phyloP scores from a whole-genome alignment of 2,113 vertebrate genomes.

The Nematolebias whitei region DNA sequence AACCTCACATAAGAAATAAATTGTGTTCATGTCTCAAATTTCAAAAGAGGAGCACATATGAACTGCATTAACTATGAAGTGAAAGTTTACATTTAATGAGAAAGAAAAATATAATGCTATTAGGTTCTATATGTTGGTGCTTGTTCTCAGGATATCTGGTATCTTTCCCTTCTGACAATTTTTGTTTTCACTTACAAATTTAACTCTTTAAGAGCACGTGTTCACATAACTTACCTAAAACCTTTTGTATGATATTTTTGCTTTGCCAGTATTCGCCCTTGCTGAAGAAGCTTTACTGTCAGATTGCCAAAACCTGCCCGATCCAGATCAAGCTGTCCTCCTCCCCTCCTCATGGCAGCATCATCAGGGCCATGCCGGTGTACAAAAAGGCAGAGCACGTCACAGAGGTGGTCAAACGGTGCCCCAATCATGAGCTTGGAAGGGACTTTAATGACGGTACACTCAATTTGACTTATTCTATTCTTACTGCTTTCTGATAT shows the following conservation, averaged over 20 bases:
- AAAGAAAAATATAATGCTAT: not conserved
- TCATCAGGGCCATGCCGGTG: slow-evolving; percentile 94
- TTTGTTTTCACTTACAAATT: not conserved
- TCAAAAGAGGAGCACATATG: not conserved
- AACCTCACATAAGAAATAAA: too few relatives aligned
- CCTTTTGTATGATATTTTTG: not conserved
- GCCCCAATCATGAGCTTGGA: slow-evolving; percentile 96
- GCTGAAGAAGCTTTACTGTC: slow-evolving; percentile 98
- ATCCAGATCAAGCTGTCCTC: slow-evolving; percentile 95
- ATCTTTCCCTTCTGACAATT: not conserved
- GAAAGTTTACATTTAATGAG: not conserved
- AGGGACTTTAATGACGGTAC: slow-evolving; percentile 95
- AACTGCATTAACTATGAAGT: not conserved
- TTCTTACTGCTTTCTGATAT: not conserved
- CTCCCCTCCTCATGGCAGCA: slow-evolving; percentile 87
- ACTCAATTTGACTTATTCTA: not conserved
- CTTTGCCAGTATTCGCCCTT: slow-evolving; percentile 89
- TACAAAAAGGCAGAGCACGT: slow-evolving; percentile 99
- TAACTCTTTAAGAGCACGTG: not conserved
- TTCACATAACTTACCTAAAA: slow-evolving; percentile 5
- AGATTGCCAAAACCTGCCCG: slow-evolving; percentile 98
- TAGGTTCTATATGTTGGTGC: not conserved
- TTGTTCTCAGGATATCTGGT: not conserved
- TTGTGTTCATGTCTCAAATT: too few relatives aligned
- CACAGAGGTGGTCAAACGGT: slow-evolving; percentile 97